These are phyloP conservation scores for Rachycentron canadum DNA, from an alignment of 2,797 vertebrate species.

Conservation along the genomic window DNA sequence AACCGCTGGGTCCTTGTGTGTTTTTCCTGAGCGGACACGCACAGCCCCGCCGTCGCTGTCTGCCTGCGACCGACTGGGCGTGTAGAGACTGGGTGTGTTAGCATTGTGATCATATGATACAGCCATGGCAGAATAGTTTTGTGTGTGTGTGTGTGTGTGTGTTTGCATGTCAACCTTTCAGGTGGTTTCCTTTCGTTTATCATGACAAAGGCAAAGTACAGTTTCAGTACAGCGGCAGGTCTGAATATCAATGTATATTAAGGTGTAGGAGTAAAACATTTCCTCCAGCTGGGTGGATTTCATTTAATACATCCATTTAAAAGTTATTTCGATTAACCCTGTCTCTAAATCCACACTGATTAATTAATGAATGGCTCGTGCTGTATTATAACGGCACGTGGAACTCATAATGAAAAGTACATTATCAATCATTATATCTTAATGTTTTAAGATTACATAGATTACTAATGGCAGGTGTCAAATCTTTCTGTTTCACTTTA, in stretches of 20 bases:
- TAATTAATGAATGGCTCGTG: neutral
- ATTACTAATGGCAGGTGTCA: too few species aligned
- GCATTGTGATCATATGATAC: conserved; percentile 16
- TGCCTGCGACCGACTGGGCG: conserved; percentile 21
- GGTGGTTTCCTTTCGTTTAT: neutral
- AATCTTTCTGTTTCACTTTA: neutral
- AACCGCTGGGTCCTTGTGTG: neutral
- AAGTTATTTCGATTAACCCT: neutral
- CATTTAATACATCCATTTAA: neutral
- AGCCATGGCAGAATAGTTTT: neutral
- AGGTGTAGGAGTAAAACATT: too few species aligned
- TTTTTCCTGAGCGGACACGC: neutral
- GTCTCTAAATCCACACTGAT: neutral
- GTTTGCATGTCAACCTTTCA: neutral
- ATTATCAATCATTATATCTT: neutral
- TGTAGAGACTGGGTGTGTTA: conserved; percentile 47
- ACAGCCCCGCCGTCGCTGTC: neutral
- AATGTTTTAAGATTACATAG: too few species aligned
- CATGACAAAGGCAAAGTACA: neutral
- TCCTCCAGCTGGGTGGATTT: too few species aligned
- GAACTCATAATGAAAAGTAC: neutral
- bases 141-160: too few species aligned
- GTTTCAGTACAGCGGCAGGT: neutral
- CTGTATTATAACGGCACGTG: neutral
- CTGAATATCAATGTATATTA: neutral